A percentile compares a stretch with the other conserved stretches of the same genome.
Evolutionary conservation across 92 coral and sea anemone genomes (phyloP).

Genomic region (Zoanthus gigantus): DNA sequence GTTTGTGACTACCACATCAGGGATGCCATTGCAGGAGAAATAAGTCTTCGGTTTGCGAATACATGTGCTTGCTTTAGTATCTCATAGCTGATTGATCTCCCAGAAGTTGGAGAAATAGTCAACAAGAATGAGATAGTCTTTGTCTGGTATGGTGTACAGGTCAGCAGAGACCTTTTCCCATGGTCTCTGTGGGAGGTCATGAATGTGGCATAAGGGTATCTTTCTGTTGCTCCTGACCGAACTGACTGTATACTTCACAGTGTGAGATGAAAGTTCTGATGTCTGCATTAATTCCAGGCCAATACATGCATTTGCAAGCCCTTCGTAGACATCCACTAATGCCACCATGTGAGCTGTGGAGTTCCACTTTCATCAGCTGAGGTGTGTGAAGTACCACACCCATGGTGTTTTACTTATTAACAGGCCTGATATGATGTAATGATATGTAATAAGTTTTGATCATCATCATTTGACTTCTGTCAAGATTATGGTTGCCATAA

Average conservation of each 20-base stretch:
- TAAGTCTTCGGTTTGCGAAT: slow-evolving; percentile 69
- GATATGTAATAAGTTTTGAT: too few species aligned
- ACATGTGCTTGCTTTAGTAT: slow-evolving; percentile 62
- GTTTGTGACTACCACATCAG: slow-evolving; percentile 42
- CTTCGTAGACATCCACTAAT: slow-evolving; percentile 41
- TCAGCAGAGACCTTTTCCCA: background rate
- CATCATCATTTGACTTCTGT: too few species aligned
- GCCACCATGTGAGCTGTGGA: slow-evolving; percentile 48
- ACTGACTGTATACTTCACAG: slow-evolving; percentile 16
- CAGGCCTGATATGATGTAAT: too few species aligned
- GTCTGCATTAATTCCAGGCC: slow-evolving; percentile 36
- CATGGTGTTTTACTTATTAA: too few species aligned
- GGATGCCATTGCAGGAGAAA: slow-evolving; percentile 67
- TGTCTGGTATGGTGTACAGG: slow-evolving; percentile 50
- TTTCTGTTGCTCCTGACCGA: background rate
- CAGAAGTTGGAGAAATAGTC: background rate
- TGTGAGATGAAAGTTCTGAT: background rate
- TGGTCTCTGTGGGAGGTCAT: too few species aligned
- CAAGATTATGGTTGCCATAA: too few species aligned
- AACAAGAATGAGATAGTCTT: slow-evolving; percentile 50
- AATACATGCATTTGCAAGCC: slow-evolving; percentile 49
- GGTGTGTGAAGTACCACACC: too few species aligned
- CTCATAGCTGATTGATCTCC: slow-evolving; percentile 64
- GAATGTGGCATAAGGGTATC: too few species aligned
- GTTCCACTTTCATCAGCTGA: background rate